Evolutionary conservation across 35 echinoderm and acorn worm species (phyloP).

Genomic region (Ophioderma brevispina): DNA sequence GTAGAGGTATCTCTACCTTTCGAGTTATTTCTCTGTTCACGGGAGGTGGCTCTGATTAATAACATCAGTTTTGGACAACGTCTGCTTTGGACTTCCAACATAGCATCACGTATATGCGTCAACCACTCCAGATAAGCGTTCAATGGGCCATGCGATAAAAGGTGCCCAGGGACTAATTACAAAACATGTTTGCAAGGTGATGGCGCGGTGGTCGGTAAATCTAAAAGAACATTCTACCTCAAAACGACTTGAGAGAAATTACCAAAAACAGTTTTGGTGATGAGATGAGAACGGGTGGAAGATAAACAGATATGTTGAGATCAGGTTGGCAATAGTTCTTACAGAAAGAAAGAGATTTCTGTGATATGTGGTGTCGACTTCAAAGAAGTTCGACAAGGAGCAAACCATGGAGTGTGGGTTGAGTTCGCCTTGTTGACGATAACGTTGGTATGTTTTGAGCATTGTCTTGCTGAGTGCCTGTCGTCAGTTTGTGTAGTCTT

Average conservation of each 20-base stretch:
- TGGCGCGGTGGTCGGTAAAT: neutral
- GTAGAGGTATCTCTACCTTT: neutral
- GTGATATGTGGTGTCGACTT: neutral
- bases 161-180: constrained; percentile 23
- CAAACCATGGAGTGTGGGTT: neutral
- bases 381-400: neutral
- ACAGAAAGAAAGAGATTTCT: neutral
- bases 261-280: neutral
- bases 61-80: constrained; percentile 22
- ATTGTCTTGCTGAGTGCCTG: neutral
- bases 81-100: constrained; percentile 1
- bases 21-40: neutral
- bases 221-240: neutral
- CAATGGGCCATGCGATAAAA: constrained; percentile 24
- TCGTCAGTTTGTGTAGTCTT: neutral
- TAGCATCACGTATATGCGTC: neutral
- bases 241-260: neutral
- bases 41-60: constrained; percentile 29
- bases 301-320: constrained; percentile 3
- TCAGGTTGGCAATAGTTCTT: neutral
- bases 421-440: neutral
- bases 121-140: constrained; percentile 24
- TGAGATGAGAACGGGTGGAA: constrained; percentile 57
- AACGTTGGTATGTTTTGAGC: neutral
- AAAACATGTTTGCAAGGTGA: neutral